Percentiles rank a stretch among this genome's conserved stretches.
Conservation (phyloP, 2,888 invertebrate genomes). For the Azorinus chamasolen region DNA sequence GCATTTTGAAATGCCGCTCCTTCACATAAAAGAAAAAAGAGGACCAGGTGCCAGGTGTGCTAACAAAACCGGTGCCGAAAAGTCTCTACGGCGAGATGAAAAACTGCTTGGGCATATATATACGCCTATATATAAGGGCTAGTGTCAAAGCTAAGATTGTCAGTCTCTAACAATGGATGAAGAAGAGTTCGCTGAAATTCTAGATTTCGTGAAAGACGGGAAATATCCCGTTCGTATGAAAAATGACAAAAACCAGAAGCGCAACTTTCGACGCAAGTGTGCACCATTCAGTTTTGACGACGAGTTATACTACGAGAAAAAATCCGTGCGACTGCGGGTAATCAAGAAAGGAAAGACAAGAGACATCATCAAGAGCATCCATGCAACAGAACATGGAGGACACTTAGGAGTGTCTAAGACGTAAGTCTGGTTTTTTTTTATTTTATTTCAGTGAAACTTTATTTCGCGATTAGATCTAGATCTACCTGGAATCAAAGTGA, state of each 20-base stretch:
- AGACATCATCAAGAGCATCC: slow-evolving; percentile 29
- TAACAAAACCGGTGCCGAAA: too few relatives aligned
- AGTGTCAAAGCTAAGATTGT: too few relatives aligned
- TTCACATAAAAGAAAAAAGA: too few relatives aligned
- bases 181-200: slow-evolving; percentile 25
- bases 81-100: too few relatives aligned
- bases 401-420: slow-evolving; percentile 34
- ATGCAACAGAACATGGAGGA: slow-evolving; percentile 27
- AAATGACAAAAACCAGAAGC: slow-evolving; percentile 27
- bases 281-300: slow-evolving; percentile 30
- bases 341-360: slow-evolving; percentile 37
- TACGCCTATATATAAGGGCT: too few relatives aligned
- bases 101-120: too few relatives aligned
- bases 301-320: slow-evolving; percentile 38
- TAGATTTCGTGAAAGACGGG: slow-evolving; percentile 29
- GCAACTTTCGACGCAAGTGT: slow-evolving; percentile 25
- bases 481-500: too few relatives aligned
- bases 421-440: too few relatives aligned
- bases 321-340: slow-evolving; percentile 32
- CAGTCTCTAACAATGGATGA: slow-evolving; percentile 26
- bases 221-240: slow-evolving; percentile 31
- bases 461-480: too few relatives aligned
- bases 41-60: too few relatives aligned
- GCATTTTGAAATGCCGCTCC: too few relatives aligned
- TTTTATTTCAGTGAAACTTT: too few relatives aligned